A percentile compares a stretch with the other conserved stretches of the same genome.
phyloP scores from a whole-genome alignment of 2,888 invertebrate species.

The Caenorhabditis sp. region DNA sequence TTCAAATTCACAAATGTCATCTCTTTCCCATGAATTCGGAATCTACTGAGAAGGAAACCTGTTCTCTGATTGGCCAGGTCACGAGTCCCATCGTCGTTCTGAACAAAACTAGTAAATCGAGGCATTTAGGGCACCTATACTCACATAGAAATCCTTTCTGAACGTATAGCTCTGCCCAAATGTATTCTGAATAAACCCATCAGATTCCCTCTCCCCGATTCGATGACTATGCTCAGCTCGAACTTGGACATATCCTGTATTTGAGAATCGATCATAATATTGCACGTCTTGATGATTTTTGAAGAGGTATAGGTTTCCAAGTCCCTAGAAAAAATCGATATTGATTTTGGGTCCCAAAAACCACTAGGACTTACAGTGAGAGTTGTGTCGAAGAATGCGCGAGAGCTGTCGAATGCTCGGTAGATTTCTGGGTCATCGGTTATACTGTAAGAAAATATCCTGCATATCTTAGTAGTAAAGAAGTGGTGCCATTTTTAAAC shows the following conservation, averaged over 20 bases:
- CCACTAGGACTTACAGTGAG: conserved; percentile 33
- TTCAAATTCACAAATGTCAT: conserved; percentile 57
- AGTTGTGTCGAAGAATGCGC: conserved; percentile 57
- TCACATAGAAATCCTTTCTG: conserved; percentile 52
- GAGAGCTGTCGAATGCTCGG: conserved; percentile 44
- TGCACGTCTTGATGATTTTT: conserved; percentile 41
- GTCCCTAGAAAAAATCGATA: conserved; percentile 42
- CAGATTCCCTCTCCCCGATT: conserved; percentile 45
- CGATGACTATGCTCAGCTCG: conserved; percentile 32
- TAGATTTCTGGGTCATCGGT: conserved; percentile 50
- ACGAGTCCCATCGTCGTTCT: conserved; percentile 54
- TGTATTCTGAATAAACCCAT: conserved; percentile 56
- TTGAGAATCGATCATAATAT: conserved; percentile 55
- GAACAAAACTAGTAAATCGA: conserved; percentile 12
- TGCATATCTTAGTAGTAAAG: too few species aligned
- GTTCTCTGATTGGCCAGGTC: conserved; percentile 53
- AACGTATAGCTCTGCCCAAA: conserved; percentile 52
- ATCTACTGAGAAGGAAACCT: conserved; percentile 54
- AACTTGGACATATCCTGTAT: conserved; percentile 50
- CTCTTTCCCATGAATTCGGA: conserved; percentile 56
- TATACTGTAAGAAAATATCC: conserved; percentile 43
- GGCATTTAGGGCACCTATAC: conserved; percentile 4
- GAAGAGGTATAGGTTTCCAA: conserved; percentile 60
- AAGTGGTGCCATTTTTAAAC: too few species aligned
- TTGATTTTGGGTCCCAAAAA: neutral